Evolutionary conservation across 2,888 invertebrate genomes (phyloP).

Genomic region (Orthosia gracilis): DNA sequence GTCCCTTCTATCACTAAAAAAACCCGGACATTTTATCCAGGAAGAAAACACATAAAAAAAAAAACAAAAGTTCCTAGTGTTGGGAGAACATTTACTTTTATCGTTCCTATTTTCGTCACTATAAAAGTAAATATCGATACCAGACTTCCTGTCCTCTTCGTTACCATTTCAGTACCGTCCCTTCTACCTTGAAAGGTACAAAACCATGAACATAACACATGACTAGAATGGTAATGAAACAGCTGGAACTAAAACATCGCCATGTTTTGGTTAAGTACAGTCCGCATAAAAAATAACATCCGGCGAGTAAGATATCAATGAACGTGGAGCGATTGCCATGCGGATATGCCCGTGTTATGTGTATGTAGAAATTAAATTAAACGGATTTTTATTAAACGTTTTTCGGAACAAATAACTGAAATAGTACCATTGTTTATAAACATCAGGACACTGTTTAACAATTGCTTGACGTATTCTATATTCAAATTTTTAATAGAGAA

Average conservation of each 20-base stretch:
- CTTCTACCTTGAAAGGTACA: conserved; percentile 28
- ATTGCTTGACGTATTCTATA: no score
- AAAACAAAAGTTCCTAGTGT: background rate
- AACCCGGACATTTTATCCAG: background rate
- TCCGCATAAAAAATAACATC: conserved; percentile 69
- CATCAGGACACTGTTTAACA: no score
- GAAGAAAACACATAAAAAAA: background rate
- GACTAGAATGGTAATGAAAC: conserved; percentile 62
- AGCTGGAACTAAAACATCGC: conserved; percentile 69
- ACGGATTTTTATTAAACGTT: background rate
- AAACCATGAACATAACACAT: conserved; percentile 33
- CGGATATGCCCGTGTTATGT: conserved; percentile 37
- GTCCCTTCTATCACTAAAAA: no score
- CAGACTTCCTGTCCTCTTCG: background rate
- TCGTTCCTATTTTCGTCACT: background rate
- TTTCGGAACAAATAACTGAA: no score
- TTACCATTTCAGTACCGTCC: conserved; percentile 5
- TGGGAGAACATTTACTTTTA: background rate
- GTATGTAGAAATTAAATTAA: background rate
- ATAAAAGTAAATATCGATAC: background rate
- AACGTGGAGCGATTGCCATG: conserved; percentile 38
- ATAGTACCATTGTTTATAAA: no score
- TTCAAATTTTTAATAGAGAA: no score
- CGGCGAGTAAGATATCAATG: conserved; percentile 59
- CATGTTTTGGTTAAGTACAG: conserved; percentile 69